Evolutionary conservation across 2,113 vertebrate species (phyloP).

Genomic region (Candoia aspera): DNA sequence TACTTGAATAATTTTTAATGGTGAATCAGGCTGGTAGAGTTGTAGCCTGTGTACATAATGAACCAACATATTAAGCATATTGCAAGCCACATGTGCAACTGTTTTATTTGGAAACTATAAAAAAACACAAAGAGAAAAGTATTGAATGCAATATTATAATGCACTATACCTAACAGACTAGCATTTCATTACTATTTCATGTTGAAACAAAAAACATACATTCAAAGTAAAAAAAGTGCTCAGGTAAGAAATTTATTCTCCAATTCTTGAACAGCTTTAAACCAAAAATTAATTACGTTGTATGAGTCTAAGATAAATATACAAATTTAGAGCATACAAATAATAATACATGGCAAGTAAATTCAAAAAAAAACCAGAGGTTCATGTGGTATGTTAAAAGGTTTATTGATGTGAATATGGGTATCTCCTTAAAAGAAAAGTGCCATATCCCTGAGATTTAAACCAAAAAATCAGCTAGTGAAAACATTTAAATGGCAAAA

Average conservation of each 20-base stretch:
- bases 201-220: not conserved
- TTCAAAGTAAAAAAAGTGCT: not conserved
- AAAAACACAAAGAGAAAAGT: slow-evolving; percentile 38
- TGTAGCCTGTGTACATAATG: slow-evolving; percentile 92
- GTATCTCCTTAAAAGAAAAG: not conserved
- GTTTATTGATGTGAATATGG: not conserved
- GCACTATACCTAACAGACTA: not conserved
- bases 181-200: not conserved
- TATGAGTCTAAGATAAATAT: not conserved
- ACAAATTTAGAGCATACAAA: not conserved
- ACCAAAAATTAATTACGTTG: slow-evolving; percentile 18
- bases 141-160: not conserved
- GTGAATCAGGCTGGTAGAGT: slow-evolving; percentile 88
- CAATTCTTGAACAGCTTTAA: slow-evolving; percentile 8
- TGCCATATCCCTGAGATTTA: not conserved
- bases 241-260: not conserved
- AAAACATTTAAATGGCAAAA: slow-evolving; percentile 20
- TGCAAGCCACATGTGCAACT: slow-evolving; percentile 94
- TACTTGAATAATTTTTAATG: slow-evolving; percentile 96
- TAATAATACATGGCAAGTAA: not conserved
- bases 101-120: slow-evolving; percentile 95
- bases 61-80: slow-evolving; percentile 93
- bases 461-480: not conserved
- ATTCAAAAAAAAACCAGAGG: not conserved
- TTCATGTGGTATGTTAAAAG: not conserved